Evolutionary conservation across 1,140 invertebrate species (phyloP).

Genomic region (Manduca sexta): DNA sequence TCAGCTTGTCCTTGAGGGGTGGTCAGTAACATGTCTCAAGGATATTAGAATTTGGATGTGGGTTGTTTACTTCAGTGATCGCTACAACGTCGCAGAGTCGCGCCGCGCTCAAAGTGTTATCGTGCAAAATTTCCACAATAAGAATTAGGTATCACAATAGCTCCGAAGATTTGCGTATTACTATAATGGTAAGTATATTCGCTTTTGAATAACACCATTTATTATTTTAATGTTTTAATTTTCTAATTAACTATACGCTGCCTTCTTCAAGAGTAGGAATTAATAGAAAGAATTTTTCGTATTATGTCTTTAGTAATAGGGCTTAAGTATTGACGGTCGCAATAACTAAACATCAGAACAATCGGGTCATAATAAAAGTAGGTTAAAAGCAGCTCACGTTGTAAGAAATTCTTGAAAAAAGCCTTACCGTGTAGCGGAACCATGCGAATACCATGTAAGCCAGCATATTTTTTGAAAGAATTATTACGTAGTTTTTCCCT

Average conservation of each 20-base stretch:
- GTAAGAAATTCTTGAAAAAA: slow-evolving; percentile 25
- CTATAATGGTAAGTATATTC: slow-evolving; percentile 46
- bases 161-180: slow-evolving; percentile 50
- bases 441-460: slow-evolving; percentile 19
- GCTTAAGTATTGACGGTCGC: not conserved
- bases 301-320: not conserved
- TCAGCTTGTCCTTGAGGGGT: slow-evolving; percentile 41
- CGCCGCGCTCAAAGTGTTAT: not conserved
- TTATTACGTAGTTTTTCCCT: too few species aligned
- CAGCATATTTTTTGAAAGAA: too few species aligned
- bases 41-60: slow-evolving; percentile 42
- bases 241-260: too few species aligned
- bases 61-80: slow-evolving; percentile 55
- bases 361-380: slow-evolving; percentile 39
- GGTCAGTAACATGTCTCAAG: slow-evolving; percentile 56
- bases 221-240: slow-evolving; percentile 1
- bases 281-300: slow-evolving; percentile 1
- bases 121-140: slow-evolving; percentile 56
- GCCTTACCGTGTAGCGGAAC: slow-evolving; percentile 5
- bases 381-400: slow-evolving; percentile 37
- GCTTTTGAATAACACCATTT: not conserved
- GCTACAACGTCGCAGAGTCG: slow-evolving; percentile 22
- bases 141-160: slow-evolving; percentile 50
- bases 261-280: too few species aligned
- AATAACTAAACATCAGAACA: slow-evolving; percentile 4